Percentiles rank a stretch among this genome's conserved stretches.
Conservation (phyloP, 2,797 vertebrate genomes). For the Pipistrellus nathusii region DNA sequence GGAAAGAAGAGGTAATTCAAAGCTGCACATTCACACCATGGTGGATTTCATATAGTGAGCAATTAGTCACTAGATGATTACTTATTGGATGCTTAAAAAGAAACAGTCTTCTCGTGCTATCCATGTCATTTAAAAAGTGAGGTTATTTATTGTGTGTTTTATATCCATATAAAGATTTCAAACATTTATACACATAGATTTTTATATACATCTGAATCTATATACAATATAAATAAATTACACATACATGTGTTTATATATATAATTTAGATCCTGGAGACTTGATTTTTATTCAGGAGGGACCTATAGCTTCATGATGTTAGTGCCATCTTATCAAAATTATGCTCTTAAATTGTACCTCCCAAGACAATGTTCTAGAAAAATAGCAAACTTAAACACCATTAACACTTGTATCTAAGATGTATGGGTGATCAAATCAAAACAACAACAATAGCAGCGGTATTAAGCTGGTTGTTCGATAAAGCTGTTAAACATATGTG, state of each 20-base stretch:
- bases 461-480: not conserved
- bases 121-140: not conserved
- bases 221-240: not conserved
- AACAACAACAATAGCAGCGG: not conserved
- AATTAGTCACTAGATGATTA: not conserved
- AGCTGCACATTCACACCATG: rapidly evolving
- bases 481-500: not conserved
- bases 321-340: not conserved
- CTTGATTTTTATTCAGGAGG: not conserved
- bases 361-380: not conserved
- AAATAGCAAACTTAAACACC: conserved; percentile 15
- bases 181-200: not conserved
- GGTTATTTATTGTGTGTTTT: not conserved
- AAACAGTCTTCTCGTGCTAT: not conserved
- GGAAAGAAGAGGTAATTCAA: conserved; percentile 92
- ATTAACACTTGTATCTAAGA: not conserved
- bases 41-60: not conserved
- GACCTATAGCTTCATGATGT: not conserved
- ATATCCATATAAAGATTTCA: not conserved
- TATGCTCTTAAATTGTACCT: not conserved
- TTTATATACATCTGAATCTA: not conserved
- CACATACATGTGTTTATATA: no score
- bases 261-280: not conserved
- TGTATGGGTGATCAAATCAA: not conserved
- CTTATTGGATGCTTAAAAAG: not conserved